Conservation (phyloP, 2,113 vertebrate species). For the Donacobius atricapilla region DNA sequence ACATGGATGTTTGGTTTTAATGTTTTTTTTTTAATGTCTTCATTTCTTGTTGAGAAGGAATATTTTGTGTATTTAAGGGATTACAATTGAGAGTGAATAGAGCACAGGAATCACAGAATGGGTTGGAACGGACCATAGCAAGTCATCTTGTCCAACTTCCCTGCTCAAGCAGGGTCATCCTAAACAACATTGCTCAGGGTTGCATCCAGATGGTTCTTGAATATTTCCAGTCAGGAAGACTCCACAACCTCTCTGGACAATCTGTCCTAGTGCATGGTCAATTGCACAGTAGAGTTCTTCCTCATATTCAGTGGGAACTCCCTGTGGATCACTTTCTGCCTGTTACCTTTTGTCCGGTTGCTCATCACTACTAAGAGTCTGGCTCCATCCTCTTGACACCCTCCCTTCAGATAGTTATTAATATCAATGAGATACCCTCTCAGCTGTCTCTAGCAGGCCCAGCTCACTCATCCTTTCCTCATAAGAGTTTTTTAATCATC, state of each 20-base stretch:
- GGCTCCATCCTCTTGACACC: not conserved
- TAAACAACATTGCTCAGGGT: not conserved
- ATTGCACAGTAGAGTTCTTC: not conserved
- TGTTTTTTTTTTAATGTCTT: not conserved
- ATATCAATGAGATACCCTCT: not conserved
- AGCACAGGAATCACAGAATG: not conserved
- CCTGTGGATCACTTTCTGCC: not conserved
- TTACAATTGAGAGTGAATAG: not conserved
- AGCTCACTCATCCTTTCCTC: not conserved
- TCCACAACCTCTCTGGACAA: not conserved
- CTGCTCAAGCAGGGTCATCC: not conserved
- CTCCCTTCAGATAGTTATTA: not conserved
- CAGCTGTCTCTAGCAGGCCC: not conserved
- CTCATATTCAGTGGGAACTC: not conserved
- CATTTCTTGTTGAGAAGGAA: not conserved
- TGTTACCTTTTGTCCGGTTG: rapidly evolving
- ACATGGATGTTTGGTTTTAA: not conserved
- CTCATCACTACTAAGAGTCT: not conserved
- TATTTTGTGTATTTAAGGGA: not conserved
- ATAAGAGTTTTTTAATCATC: not conserved
- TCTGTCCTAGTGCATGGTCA: not conserved
- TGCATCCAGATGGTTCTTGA: not conserved
- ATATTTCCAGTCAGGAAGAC: not conserved
- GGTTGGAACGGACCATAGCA: not conserved
- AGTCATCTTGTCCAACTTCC: too few relatives aligned